Base-by-base conservation (phyloP, 2,113 vertebrate genomes). In the Oryzias javanicus region DNA sequence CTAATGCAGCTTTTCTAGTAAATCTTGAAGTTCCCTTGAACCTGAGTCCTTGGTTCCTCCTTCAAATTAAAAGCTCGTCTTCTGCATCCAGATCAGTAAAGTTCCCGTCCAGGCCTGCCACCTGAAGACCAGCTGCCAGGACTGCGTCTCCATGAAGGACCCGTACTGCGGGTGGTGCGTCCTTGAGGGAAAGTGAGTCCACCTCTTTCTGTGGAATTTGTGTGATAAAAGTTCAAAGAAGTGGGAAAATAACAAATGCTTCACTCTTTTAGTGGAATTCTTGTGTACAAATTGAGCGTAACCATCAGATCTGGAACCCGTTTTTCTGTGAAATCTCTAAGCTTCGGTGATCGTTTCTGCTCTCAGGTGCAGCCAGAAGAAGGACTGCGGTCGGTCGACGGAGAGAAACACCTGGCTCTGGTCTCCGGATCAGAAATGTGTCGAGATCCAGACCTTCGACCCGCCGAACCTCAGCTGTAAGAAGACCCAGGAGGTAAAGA, bases 101-200 rank as follows among this genome's bases (percentile, higher is more conserved):
- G 77, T 96, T 0, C 93, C 95, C 0, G 96, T 98, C 42, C 94
- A 99, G 86, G 86, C 94, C 35, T 99, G 97, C 70, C 71, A 86
- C 29, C 88, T 80, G n/a, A 91, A 93, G 58, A 73, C 42, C 0
- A 89, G 89, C 87, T 99, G 96, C 17, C 67, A 80, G 0, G 91
- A 91, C 52, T 99, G 97, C 45, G 68, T 89, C 1, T 55, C 85
- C 1, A 90, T 92, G 0, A 89, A 81, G 75, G 96, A 99, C 55
- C 97, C 96, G 0, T 99, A 97, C 90, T 99, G 97, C 0, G 97
- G 97, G 82, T 99, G 97, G 97, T 98, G 97, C 6, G 95, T 96
- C 7, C 60, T 91, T 17, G 92, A 98, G 83, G 94, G 94, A 86
- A 90, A 81, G 94, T 96, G 84, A 91, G 93, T 78, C n/a, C 29